Evolutionary conservation across 35 echinoderm and acorn worm species (phyloP).

Genomic region (Lytechinus pictus): DNA sequence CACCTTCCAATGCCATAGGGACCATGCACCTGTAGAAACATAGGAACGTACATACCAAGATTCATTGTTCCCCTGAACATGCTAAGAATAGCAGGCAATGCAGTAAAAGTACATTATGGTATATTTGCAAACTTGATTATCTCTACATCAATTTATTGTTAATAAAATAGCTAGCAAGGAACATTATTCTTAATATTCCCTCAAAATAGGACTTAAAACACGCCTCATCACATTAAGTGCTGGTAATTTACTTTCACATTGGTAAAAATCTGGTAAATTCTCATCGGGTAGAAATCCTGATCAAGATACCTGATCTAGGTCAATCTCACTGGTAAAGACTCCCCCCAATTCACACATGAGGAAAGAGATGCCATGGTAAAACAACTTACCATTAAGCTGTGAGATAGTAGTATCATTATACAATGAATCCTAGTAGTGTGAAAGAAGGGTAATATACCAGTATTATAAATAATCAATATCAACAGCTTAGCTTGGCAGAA

Average conservation of each 20-base stretch:
- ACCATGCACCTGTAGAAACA: neutral
- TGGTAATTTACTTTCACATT: no score
- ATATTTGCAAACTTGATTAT: neutral
- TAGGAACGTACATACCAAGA: neutral
- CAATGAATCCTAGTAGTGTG: no score
- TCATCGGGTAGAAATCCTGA: no score
- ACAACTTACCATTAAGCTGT: no score
- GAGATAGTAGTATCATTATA: no score
- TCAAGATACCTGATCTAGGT: no score
- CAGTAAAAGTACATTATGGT: neutral
- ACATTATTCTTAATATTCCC: neutral
- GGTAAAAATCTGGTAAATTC: no score
- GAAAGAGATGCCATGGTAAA: no score
- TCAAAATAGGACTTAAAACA: neutral
- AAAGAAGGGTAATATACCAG: neutral
- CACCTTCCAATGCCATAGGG: neutral
- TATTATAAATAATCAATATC: constrained; percentile 7
- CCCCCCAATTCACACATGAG: no score
- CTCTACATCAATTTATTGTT: neutral
- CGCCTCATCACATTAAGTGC: no score
- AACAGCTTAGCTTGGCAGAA: neutral
- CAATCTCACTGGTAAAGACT: no score
- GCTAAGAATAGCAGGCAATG: neutral
- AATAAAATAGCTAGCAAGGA: neutral
- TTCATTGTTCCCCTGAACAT: neutral